Evolutionary conservation across 2,888 invertebrate genomes (phyloP), one percentile per base, ranked within the genome.

Genomic region (Athalia cordata): DNA sequence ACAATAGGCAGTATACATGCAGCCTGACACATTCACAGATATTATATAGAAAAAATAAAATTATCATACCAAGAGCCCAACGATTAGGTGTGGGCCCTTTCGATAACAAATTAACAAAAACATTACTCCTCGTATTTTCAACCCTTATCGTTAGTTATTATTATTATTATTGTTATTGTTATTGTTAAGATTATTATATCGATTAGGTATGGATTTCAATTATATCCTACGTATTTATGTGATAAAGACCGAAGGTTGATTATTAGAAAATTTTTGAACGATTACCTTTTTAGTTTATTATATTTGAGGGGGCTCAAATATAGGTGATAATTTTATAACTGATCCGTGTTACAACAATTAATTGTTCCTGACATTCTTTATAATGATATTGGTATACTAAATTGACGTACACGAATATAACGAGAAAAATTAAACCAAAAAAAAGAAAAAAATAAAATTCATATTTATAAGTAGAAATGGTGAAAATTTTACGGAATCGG

Each of bases 41-140:
- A 29, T 29, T 29, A 29, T 29, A 29, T 83, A 83, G 83, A 82
- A 83, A 83, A 83, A 83, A 83, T 83, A 82, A 83, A 83, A 83
- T 83, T 83, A 83, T 82, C 81, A 81, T 82, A 82, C 82, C 81
- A 82, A 81, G 81, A 81, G 82, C 80, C 78, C 57, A 67, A 11
- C 52, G 68, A 77, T 52, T 62, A 62, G 57, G 59, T 50, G 52
- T 80, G 59, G 65, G 45, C 72, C 50, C 78, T 72, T 70, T 78
- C 74, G 78, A 78, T 78, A 78, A 78, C 78, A 72, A 78, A 75
- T 78, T 78, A 78, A 70, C 78, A 74, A 78, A 72, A 72, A 72
- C 57, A 64, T 72, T 59, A 43, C 11, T 66, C n/a, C 9, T 66
- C 45, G 45, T 66, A 47, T 66, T 49, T 3, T 66, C 49, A 7